Percentiles rank a stretch among this genome's conserved stretches.
phyloP scores from a whole-genome alignment of 1,140 invertebrate genomes.

The Cydia pomonella region DNA sequence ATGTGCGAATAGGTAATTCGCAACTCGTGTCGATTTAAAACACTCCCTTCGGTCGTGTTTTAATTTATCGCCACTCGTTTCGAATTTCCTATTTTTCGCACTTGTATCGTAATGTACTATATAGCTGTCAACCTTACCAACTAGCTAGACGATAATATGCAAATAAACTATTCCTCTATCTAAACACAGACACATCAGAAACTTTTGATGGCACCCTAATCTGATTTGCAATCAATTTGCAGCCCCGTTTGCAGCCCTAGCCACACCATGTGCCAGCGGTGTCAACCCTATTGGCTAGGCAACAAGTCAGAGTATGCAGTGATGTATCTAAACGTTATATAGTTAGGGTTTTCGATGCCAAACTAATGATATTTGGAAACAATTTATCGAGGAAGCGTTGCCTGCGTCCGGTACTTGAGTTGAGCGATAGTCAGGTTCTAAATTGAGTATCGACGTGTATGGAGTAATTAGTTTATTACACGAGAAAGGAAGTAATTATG shows the following conservation, averaged over 20 bases:
- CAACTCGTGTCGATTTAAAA: too few species aligned
- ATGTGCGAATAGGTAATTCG: too few species aligned
- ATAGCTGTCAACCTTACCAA: background rate
- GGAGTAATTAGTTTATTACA: background rate
- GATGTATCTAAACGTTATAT: background rate
- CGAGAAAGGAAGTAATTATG: background rate
- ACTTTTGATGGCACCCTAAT: background rate
- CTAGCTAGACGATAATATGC: background rate
- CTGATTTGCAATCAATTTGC: background rate
- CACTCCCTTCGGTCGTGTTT: too few species aligned
- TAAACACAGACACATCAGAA: background rate
- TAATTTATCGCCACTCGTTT: too few species aligned
- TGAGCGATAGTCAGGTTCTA: background rate
- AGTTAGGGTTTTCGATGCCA: background rate
- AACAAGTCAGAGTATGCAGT: background rate
- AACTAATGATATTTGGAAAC: background rate
- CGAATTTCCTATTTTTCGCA: too few species aligned
- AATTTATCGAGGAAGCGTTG: background rate
- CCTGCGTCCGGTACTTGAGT: background rate
- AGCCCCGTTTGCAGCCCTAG: constrained; percentile 1
- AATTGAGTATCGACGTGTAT: background rate
- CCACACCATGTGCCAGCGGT: background rate
- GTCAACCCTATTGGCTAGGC: constrained; percentile 1
- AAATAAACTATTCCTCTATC: background rate
- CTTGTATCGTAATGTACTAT: too few species aligned